Evolutionary conservation across 2,113 vertebrate species (phyloP).

Genomic region (Perca flavescens): DNA sequence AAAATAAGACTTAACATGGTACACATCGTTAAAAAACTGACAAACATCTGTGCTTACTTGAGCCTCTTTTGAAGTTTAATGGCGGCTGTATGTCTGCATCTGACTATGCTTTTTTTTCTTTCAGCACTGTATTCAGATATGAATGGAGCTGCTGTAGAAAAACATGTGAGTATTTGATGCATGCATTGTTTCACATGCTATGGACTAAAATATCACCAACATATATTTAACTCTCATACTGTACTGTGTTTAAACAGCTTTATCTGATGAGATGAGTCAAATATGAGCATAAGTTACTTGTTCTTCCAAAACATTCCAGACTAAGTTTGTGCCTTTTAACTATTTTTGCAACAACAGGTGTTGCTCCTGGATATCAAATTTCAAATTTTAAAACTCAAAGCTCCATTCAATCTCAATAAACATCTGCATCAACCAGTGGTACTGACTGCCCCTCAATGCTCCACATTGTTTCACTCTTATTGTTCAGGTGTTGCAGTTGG

Average conservation of each 20-base stretch:
- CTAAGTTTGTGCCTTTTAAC: no score
- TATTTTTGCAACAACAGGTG: not conserved
- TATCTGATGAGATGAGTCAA: not conserved
- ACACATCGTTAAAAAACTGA: conserved; percentile 41
- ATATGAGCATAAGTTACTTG: not conserved
- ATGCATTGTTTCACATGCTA: not conserved
- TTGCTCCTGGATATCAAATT: not conserved
- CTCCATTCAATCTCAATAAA: conserved; percentile 22
- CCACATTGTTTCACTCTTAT: conserved; percentile 56
- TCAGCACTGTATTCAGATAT: conserved; percentile 61
- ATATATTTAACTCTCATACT: not conserved
- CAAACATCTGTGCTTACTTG: conserved; percentile 45
- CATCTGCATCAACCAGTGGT: conserved; percentile 38
- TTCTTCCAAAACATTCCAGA: not conserved
- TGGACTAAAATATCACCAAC: not conserved
- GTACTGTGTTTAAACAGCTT: not conserved
- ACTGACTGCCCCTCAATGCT: conserved; percentile 45
- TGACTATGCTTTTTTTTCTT: conserved; percentile 39
- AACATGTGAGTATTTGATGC: conserved; percentile 65
- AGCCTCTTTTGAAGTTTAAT: conserved; percentile 58
- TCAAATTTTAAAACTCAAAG: conserved; percentile 1
- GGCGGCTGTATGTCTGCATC: not conserved
- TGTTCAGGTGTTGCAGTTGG: conserved; percentile 72
- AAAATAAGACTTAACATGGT: conserved; percentile 17
- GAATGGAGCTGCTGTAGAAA: conserved; percentile 46